Evolutionary conservation across 2,797 vertebrate genomes (phyloP).

Genomic region (Danio albolineatus): DNA sequence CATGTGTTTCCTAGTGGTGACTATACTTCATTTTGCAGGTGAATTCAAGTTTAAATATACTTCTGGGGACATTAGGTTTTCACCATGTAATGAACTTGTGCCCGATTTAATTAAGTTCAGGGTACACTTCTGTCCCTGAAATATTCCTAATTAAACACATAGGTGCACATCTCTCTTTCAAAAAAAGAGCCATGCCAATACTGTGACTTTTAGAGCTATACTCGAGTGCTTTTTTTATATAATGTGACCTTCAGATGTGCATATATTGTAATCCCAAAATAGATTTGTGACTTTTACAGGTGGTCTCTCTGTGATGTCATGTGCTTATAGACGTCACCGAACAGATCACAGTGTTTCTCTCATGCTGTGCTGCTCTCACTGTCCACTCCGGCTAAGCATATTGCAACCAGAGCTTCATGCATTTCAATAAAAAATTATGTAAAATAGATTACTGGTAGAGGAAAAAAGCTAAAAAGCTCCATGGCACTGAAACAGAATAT

Average conservation of each 20-base stretch:
- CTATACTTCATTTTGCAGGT: neutral
- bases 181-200: neutral
- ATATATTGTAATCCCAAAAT: conserved; percentile 23
- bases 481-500: too few species aligned
- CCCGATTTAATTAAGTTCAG: neutral
- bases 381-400: conserved; percentile 48
- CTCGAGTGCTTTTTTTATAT: neutral
- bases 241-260: conserved; percentile 11
- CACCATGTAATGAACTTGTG: neutral
- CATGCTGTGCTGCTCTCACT: conserved; percentile 63
- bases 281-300: conserved; percentile 19
- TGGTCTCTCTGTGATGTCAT: neutral
- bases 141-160: neutral
- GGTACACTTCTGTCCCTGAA: neutral
- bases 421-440: too few species aligned
- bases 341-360: conserved; percentile 23
- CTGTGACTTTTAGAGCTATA: neutral
- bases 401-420: neutral
- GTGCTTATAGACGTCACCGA: conserved; percentile 24
- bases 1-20: neutral
- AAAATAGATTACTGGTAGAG: too few species aligned
- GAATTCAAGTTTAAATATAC: conserved; percentile 1
- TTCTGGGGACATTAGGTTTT: neutral
- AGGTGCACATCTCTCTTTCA: neutral
- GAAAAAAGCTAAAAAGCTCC: too few species aligned